Base-by-base conservation (phyloP, 2,797 vertebrate species). In the Neosilurus mollespiculum region DNA sequence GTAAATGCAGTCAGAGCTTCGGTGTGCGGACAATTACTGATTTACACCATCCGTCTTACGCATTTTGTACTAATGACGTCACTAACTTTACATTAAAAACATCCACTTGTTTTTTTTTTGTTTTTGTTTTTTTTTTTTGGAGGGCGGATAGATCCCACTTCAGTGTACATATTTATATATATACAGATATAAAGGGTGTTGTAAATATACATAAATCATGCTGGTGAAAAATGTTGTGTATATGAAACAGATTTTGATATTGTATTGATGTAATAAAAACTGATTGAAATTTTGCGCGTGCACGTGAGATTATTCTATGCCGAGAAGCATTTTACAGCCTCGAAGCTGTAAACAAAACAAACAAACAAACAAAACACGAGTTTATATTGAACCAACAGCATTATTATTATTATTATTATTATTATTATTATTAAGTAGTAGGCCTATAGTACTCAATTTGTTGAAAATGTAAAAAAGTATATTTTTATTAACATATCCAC, bases 241-340 rank as follows among this genome's bases (percentile, higher is more conserved):
- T 69, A 77, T 81, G 81, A 37, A 15, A 86, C 88, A 90, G 88
- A 89, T 90, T 92, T 91, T 88, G 80, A 88, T 90, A 88, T 89
- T 88, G 89, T 92, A 90, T 90, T 92, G 87, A 87, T 89, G 83
- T 89, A 91, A 91, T 89, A 91, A 88, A 91, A 91, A 72, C 66
- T 82, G 43, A 66, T 58, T 56, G 30, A 58, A 66, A 12, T 20
- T 20, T 18, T n/a, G 20, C 34, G 11, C 6, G 72, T 58, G 37
- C 2, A 43, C 37, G 49, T 75, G 43, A 64, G 9, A 89, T 80
- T 88, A 84, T 80, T 71, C 12, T 5, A n/a, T 72, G 43, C 51
- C 7, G 14, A 26, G 11, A 54, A 26, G 9, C 24, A 26, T 24
- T 26, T 53, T 1, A 12, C 20, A 7, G 6, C 4, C 10, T 22